Base-by-base conservation (phyloP, 2,113 vertebrate genomes). In the Ophthalmolycus amberensis region DNA sequence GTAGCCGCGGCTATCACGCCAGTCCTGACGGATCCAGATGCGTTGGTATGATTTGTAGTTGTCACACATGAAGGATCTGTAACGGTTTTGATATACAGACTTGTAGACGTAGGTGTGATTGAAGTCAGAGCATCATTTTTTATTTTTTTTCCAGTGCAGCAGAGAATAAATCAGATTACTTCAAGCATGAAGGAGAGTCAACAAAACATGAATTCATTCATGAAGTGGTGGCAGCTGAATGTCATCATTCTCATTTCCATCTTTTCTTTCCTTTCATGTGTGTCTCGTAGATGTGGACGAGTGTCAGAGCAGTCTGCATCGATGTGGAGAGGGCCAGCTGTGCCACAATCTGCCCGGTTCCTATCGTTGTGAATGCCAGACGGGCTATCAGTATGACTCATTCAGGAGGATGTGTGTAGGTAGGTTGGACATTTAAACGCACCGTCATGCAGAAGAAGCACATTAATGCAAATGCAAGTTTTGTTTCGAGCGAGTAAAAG, bases 331-430 rank as follows among this genome's bases (percentile, higher is more conserved):
- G 11, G 95, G 94, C 46, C 97, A 99, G 86, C 62, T 96, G 68
- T 99, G 98, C 87, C 94, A 96, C 87, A 99, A 99, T 86, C 90
- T 98, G 20, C 95, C 97, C 0, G 98, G 98, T 3, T 94, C 96
- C 54, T 97, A 98, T 71, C 97, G 97, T 77, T 99, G 98, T 0
- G 96, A 98, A 93, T 99, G 98, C 90, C 96, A 92, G 88, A 88
- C 91, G 0, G 98, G 98, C 7, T 99, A 96, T 86, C 96, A 97
- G 91, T 96, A 95, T 10, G 97, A 98, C 27, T 89, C 95, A 1
- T 96, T 97, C 79, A 95, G 96, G 91, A 95, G 95, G 76, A 90
- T 84, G 88, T 99, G 98, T 88, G 85, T 96, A 0, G 98, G 98
- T 99, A 95, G 1, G 96, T 79, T 69, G 54, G 25, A 37, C 25